phyloP scores from a whole-genome alignment of 2,797 vertebrate species.

The Coccyzus lansbergi region DNA sequence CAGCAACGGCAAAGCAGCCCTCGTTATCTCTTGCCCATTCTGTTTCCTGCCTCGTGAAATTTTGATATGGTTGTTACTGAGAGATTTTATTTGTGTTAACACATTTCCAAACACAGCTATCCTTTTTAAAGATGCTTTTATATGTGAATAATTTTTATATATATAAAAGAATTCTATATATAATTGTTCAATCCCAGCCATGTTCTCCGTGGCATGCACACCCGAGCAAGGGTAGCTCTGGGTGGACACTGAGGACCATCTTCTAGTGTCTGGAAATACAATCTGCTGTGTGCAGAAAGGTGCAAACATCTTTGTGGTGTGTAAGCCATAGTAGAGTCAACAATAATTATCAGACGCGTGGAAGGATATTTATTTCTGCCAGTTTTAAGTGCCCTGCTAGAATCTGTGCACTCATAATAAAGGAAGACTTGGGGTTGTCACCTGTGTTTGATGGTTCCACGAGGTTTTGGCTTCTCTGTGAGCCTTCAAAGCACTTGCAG shows the following conservation, averaged over 20 bases:
- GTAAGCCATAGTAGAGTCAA: not conserved
- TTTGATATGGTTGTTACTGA: not conserved
- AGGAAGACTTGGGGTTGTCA: not conserved
- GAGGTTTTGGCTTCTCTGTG: not conserved
- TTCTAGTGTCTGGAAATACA: not conserved
- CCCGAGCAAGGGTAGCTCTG: not conserved
- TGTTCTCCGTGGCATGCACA: not conserved
- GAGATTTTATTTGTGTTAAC: not conserved
- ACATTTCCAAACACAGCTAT: not conserved
- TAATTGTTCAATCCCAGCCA: not conserved
- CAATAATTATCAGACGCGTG: not conserved
- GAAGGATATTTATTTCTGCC: not conserved
- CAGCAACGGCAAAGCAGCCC: not conserved
- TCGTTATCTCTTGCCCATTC: not conserved
- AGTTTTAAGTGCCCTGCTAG: not conserved
- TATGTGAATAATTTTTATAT: not conserved
- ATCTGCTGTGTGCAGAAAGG: not conserved
- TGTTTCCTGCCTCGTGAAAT: slow-evolving; percentile 5
- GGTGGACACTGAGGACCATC: not conserved
- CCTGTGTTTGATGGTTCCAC: not conserved
- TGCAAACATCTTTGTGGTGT: not conserved
- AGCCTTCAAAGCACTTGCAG: not conserved
- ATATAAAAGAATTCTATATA: not conserved
- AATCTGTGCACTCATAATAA: not conserved
- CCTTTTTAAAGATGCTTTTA: not conserved